Percentiles rank a stretch among this genome's conserved stretches.
Evolutionary conservation across 1,140 invertebrate genomes (phyloP).

Genomic region (Zaprionus gabonicus): DNA sequence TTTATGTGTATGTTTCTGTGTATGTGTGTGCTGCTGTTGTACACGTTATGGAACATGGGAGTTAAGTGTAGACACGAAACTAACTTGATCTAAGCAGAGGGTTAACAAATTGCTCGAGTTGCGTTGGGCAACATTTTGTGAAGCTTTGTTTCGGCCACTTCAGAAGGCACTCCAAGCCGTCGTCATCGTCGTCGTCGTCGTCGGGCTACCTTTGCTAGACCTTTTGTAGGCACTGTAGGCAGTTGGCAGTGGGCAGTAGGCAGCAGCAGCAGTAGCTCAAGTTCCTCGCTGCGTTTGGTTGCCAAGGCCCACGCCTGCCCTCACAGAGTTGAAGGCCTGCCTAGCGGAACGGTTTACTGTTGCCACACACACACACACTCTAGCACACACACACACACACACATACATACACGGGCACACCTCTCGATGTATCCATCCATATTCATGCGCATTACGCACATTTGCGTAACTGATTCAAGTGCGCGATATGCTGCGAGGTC

Average conservation of each 20-base stretch:
- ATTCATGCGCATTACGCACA: conserved; percentile 79
- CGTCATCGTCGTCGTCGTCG: neutral
- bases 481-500: conserved; percentile 64
- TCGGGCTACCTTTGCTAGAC: conserved; percentile 13
- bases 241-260: conserved; percentile 55
- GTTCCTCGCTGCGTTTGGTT: conserved; percentile 54
- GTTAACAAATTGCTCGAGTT: conserved; percentile 56
- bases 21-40: neutral
- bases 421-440: conserved; percentile 60
- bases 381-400: conserved; percentile 33
- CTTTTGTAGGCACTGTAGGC: conserved; percentile 56
- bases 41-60: neutral
- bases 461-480: conserved; percentile 83
- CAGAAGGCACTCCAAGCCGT: conserved; percentile 50
- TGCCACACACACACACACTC: conserved; percentile 45
- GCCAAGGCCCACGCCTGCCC: conserved; percentile 65
- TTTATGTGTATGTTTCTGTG: too few species aligned
- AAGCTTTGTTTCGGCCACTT: conserved; percentile 69
- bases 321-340: conserved; percentile 49
- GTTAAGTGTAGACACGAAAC: conserved; percentile 23
- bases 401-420: conserved; percentile 13
- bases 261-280: conserved; percentile 56
- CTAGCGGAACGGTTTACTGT: conserved; percentile 54
- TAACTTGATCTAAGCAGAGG: conserved; percentile 37
- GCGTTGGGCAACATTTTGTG: conserved; percentile 72